phyloP scores from a whole-genome alignment of 2,888 invertebrate genomes.

The Scrobipalpa atriplicella region DNA sequence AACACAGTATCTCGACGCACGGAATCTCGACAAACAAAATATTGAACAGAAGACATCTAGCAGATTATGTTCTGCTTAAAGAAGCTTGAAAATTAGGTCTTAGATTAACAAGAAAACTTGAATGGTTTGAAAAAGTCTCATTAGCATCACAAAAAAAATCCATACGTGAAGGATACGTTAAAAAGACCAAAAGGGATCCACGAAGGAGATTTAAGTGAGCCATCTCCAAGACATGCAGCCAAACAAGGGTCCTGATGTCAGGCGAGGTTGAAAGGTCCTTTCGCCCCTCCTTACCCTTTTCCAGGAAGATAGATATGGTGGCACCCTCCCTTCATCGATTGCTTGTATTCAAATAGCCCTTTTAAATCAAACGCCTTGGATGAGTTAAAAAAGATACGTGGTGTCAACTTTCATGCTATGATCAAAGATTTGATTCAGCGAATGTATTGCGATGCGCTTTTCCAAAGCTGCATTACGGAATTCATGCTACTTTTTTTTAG shows the following conservation, averaged over 20 bases:
- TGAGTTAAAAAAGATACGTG: not conserved
- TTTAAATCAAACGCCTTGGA: constrained; percentile 15
- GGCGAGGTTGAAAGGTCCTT: not conserved
- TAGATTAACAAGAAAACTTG: no score
- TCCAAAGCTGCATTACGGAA: no score
- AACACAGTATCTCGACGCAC: no score
- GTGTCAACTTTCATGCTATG: not conserved
- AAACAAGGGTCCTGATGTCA: constrained; percentile 18
- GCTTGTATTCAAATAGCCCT: constrained; percentile 22
- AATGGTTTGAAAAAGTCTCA: no score
- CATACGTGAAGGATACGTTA: not conserved
- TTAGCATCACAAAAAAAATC: no score
- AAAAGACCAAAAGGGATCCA: not conserved
- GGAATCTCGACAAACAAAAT: no score
- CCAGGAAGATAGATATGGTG: constrained; percentile 10
- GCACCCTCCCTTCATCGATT: constrained; percentile 17
- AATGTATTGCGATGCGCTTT: no score
- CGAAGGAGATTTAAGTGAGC: not conserved
- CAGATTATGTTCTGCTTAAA: no score
- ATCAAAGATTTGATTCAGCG: no score
- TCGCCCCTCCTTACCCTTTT: constrained; percentile 5
- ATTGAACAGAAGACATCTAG: no score
- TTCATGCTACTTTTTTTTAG: no score
- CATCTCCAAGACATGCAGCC: not conserved
- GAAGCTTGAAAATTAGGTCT: no score